A percentile compares a stretch with the other conserved stretches of the same genome.
Evolutionary conservation across 2,888 invertebrate species (phyloP).

Genomic region (Hydroisotoma schaefferi): DNA sequence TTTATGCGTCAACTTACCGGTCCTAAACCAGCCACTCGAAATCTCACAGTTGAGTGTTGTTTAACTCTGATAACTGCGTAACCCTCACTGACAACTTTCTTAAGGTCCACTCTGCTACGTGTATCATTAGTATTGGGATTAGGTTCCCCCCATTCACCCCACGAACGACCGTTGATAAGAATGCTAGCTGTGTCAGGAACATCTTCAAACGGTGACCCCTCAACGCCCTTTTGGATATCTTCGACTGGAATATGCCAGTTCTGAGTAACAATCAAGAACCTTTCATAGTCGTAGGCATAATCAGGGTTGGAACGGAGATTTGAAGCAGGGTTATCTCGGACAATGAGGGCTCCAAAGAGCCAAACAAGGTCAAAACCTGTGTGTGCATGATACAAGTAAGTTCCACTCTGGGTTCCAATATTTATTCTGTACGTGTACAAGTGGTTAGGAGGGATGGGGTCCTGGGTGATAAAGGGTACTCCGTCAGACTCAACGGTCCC

Average conservation of each 20-base stretch:
- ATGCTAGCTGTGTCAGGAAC: constrained; percentile 26
- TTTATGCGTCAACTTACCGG: not conserved
- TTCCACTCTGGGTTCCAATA: constrained; percentile 33
- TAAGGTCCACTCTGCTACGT: not conserved
- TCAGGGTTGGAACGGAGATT: not conserved
- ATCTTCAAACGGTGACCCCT: constrained; percentile 22
- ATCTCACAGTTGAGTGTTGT: constrained; percentile 24
- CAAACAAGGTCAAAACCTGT: constrained; percentile 30
- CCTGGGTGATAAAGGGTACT: constrained; percentile 31
- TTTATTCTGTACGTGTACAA: constrained; percentile 28
- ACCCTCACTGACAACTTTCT: constrained; percentile 13
- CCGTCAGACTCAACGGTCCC: constrained; percentile 34
- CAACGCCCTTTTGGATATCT: not conserved
- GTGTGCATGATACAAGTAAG: constrained; percentile 39
- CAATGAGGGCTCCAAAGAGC: constrained; percentile 33
- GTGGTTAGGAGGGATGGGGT: constrained; percentile 31
- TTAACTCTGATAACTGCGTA: constrained; percentile 30
- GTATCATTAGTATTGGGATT: not conserved
- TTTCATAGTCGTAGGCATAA: constrained; percentile 10
- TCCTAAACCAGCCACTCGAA: constrained; percentile 34
- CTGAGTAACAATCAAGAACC: constrained; percentile 15
- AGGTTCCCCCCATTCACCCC: constrained; percentile 21
- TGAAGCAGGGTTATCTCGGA: constrained; percentile 11
- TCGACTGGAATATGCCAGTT: constrained; percentile 13
- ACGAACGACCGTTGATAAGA: constrained; percentile 32